Evolutionary conservation across 2,797 vertebrate genomes (phyloP), one percentile per base, ranked within the genome.

Genomic region (Simalia tracyae): DNA sequence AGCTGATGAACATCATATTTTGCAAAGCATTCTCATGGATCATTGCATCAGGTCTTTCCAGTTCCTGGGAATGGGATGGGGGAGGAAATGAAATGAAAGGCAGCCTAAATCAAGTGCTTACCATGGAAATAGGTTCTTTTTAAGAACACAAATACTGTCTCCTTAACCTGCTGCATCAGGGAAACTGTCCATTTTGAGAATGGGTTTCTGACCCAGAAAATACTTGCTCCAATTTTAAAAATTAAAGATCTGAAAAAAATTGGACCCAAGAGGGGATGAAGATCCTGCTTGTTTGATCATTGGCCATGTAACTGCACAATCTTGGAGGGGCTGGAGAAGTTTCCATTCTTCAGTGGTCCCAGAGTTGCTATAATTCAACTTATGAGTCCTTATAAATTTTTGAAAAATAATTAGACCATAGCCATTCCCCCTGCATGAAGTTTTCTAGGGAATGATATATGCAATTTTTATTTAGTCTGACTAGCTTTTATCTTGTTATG

Each of bases 11-110:
- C 61, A 88, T 9, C 28, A 54, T 90, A 91, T 64, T 92, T 90
- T 84, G 68, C 24, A 59, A 95, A 91, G 86, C 36, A 46, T 76
- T 87, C 10, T 81, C n/a, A 90, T 90, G n/a, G n/a, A 63, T 92
- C 66, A 90, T 42, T 87, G 60, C 31, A 26, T 26, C 8, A 87
- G 9, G 12, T 87, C 42, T 87, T 87, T 42, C 64, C 22, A 9
- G 4, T 87, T 36, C 57, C 17, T 60, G 63, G 0, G 22, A 7
- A 59, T 89, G 50, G 50, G 14, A 10, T 42, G 36, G 7, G 3
- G 42, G 68, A 8, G 42, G 72, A 76, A 42, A 8, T 1, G 36
- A 19, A 76, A 76, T 7, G 6, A 36, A 76, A n/a, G 12, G 1
- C 2, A 63, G 50, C 2, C 17, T 31, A 26, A 5, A 60, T 68